Evolutionary conservation across 2,888 invertebrate genomes (phyloP).

Genomic region (Dolichopus griseipennis): DNA sequence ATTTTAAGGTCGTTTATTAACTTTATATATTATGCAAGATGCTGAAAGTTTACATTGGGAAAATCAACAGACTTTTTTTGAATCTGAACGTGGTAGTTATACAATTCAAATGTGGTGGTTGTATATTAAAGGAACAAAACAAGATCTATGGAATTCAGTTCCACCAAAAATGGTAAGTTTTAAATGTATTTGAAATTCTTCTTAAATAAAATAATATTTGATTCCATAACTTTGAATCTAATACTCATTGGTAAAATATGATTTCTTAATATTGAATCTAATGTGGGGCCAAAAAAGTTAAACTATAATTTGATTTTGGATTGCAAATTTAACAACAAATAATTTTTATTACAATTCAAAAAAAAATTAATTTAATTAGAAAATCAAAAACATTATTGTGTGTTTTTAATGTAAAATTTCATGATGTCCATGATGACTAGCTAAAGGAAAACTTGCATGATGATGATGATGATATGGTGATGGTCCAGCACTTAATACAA

Average conservation of each 20-base stretch:
- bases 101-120: conserved; percentile 84
- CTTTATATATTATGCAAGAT: conserved; percentile 74
- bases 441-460: not conserved
- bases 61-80: conserved; percentile 55
- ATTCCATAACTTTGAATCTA: no score
- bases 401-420: not conserved
- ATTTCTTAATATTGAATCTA: no score
- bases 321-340: no score
- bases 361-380: no score
- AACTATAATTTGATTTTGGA: no score
- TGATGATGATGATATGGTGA: not conserved
- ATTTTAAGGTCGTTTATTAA: conserved; percentile 50
- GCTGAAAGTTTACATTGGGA: conserved; percentile 71
- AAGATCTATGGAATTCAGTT: conserved; percentile 80
- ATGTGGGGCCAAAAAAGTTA: no score
- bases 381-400: no score
- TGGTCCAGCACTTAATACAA: not conserved
- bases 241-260: no score
- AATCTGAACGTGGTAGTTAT: conserved; percentile 68
- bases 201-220: not conserved
- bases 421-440: not conserved
- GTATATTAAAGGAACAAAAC: conserved; percentile 67
- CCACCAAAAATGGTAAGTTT: conserved; percentile 61
- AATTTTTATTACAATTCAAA: no score
- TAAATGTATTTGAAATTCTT: not conserved